Conservation (phyloP, 2,888 invertebrate genomes). For the Mythimna lalbum region DNA sequence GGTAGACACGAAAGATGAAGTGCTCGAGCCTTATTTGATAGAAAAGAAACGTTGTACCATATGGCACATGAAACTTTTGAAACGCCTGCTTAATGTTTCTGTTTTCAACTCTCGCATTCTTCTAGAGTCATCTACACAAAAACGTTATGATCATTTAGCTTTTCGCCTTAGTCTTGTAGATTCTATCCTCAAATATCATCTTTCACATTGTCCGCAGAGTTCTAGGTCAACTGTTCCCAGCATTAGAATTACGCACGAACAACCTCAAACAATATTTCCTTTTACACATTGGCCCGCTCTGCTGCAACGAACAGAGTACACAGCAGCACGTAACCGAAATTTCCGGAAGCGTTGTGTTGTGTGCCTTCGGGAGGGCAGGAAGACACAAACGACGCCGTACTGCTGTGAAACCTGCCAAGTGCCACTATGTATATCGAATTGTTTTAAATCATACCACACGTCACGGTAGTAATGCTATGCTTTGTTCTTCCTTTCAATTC, state of each 20-base stretch:
- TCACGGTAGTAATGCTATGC: neutral
- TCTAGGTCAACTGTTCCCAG: neutral
- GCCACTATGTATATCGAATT: neutral
- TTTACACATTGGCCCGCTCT: conserved; percentile 1
- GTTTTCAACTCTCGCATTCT: too few relatives aligned
- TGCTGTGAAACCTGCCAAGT: conserved; percentile 3
- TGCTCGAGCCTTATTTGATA: too few relatives aligned
- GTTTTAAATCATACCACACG: neutral
- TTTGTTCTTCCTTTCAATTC: neutral
- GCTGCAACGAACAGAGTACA: neutral
- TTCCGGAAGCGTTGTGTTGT: neutral
- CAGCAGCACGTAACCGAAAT: neutral
- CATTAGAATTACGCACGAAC: neutral
- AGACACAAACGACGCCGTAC: neutral
- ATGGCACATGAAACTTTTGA: too few relatives aligned
- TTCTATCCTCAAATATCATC: neutral
- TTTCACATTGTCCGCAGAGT: neutral
- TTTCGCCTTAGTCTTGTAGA: too few relatives aligned
- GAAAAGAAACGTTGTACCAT: too few relatives aligned
- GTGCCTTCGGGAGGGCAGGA: neutral
- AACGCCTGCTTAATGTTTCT: too few relatives aligned
- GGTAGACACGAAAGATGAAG: too few relatives aligned
- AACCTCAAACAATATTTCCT: neutral
- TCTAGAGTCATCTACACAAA: too few relatives aligned
- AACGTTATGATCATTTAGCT: too few relatives aligned